A percentile compares a stretch with the other conserved stretches of the same genome.
Evolutionary conservation across 2,797 vertebrate genomes (phyloP).

Genomic region (Simalia tracyae): DNA sequence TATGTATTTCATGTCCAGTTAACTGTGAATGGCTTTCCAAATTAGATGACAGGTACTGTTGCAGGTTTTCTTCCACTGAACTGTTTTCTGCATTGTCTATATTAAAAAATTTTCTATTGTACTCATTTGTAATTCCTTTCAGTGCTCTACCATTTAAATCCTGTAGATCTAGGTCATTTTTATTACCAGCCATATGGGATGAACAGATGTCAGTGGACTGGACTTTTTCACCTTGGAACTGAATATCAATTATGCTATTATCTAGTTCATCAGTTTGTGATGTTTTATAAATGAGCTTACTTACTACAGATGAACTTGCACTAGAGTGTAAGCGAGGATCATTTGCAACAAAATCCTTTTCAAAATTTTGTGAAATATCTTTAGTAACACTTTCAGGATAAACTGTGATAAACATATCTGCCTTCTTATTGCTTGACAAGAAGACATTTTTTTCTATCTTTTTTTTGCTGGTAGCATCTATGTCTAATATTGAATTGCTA

Average conservation of each 20-base stretch:
- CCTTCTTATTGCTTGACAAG: constrained; percentile 58
- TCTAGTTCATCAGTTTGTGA: constrained; percentile 54
- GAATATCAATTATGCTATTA: constrained; percentile 55
- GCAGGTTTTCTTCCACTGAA: constrained; percentile 62
- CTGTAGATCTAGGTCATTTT: constrained; percentile 61
- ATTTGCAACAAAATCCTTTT: constrained; percentile 63
- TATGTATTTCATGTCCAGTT: constrained; percentile 67
- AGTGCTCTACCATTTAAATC: constrained; percentile 60
- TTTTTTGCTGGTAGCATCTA: constrained; percentile 53
- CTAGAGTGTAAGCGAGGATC: constrained; percentile 57
- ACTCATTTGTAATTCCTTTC: constrained; percentile 63
- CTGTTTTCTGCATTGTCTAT: constrained; percentile 59
- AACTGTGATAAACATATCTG: constrained; percentile 45
- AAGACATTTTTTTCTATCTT: constrained; percentile 66
- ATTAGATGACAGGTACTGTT: constrained; percentile 64
- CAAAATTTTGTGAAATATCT: constrained; percentile 61
- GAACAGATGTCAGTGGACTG: constrained; percentile 62
- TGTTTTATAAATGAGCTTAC: constrained; percentile 63
- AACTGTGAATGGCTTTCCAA: constrained; percentile 68
- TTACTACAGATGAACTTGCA: constrained; percentile 29
- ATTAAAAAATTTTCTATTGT: constrained; percentile 56
- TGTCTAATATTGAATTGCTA: constrained; percentile 56
- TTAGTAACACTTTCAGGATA: constrained; percentile 62
- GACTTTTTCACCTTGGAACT: constrained; percentile 63
- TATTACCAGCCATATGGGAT: constrained; percentile 57